These are phyloP conservation scores for Stenodema calcarata DNA, from an alignment of 2,888 invertebrate species.

Conservation along the genomic window DNA sequence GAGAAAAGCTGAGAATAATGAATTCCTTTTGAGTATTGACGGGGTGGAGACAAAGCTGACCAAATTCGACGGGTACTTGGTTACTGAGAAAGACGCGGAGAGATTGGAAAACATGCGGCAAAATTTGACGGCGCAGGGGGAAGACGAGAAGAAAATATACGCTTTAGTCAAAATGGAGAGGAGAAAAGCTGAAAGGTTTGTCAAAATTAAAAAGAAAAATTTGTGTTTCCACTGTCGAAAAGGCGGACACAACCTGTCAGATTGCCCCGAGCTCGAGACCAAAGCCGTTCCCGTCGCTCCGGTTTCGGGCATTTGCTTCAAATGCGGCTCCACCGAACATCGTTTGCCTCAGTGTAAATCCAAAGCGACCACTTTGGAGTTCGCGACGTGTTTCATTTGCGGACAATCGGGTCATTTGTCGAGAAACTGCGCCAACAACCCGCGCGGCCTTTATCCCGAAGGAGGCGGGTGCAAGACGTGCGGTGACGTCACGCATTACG, in stretches of 20 bases:
- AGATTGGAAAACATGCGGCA: constrained; percentile 69
- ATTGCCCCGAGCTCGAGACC: constrained; percentile 75
- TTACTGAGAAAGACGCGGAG: constrained; percentile 74
- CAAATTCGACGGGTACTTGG: constrained; percentile 72
- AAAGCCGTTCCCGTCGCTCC: constrained; percentile 61
- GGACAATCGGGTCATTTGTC: constrained; percentile 86
- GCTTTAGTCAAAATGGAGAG: constrained; percentile 73
- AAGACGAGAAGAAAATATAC: constrained; percentile 73
- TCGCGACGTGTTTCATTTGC: constrained; percentile 89
- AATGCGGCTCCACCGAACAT: constrained; percentile 90
- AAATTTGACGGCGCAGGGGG: constrained; percentile 69
- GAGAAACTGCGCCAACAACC: constrained; percentile 86
- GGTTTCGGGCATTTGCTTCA: constrained; percentile 79
- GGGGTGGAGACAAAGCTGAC: constrained; percentile 4
- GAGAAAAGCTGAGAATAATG: constrained; percentile 31
- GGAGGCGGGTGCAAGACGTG: constrained; percentile 83
- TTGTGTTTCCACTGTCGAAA: constrained; percentile 79
- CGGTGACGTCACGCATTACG: constrained; percentile 84
- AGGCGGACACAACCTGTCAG: constrained; percentile 79
- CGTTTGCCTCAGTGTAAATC: constrained; percentile 75
- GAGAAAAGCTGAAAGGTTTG: constrained; percentile 74
- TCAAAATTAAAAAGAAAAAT: constrained; percentile 71
- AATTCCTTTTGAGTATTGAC: constrained; percentile 12
- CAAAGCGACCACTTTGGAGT: constrained; percentile 66
- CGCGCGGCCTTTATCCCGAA: constrained; percentile 84